A percentile compares a stretch with the other conserved stretches of the same genome.
These are phyloP conservation scores for Propsilocerus akamusi DNA, from an alignment of 1,140 invertebrate genomes.

Conservation along the genomic window DNA sequence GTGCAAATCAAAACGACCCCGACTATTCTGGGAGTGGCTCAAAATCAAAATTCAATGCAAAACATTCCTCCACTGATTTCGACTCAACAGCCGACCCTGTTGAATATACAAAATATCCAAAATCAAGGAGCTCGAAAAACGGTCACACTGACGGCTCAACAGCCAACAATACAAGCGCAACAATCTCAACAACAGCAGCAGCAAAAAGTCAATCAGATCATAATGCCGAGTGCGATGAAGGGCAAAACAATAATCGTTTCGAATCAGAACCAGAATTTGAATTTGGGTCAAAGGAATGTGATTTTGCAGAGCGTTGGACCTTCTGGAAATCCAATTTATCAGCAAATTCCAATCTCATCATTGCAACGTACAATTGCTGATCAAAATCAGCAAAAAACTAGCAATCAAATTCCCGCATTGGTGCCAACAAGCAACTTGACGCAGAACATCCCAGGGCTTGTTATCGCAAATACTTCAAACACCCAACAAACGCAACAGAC, in stretches of 20 bases:
- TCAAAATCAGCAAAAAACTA: conserved; percentile 9
- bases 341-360: conserved; percentile 23
- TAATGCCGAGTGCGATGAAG: conserved; percentile 15
- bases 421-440: conserved; percentile 17
- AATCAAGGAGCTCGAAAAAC: conserved; percentile 15
- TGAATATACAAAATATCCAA: conserved; percentile 23
- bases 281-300: conserved; percentile 16
- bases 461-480: conserved; percentile 13
- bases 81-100: conserved; percentile 10
- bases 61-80: conserved; percentile 7
- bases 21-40: conserved; percentile 16
- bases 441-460: conserved; percentile 5
- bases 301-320: conserved; percentile 22
- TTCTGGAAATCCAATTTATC: conserved; percentile 16
- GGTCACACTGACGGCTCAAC: conserved; percentile 17
- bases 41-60: conserved; percentile 8
- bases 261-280: conserved; percentile 5
- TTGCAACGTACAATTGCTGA: conserved; percentile 8
- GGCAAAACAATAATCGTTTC: conserved; percentile 23
- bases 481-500: conserved; percentile 12
- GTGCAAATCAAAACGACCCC: conserved; percentile 11
- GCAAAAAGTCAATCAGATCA: conserved; percentile 12
- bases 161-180: conserved; percentile 19
- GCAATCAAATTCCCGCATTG: conserved; percentile 18
- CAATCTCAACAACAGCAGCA: not conserved